Evolutionary conservation across 2,113 vertebrate species (phyloP).

Genomic region (Puma concolor): DNA sequence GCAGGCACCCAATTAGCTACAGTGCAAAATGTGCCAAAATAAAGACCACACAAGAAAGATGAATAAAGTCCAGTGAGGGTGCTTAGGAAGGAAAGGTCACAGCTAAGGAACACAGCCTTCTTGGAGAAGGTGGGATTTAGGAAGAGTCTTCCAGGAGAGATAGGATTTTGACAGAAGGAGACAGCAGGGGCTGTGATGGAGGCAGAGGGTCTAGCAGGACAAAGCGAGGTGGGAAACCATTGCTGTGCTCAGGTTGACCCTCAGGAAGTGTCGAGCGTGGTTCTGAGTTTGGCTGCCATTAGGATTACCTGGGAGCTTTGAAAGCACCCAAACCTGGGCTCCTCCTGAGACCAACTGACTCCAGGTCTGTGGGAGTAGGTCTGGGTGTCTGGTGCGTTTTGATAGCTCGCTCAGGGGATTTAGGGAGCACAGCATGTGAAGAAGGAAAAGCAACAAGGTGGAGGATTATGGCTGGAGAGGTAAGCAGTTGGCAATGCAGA

Average conservation of each 20-base stretch:
- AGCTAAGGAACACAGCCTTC: background rate
- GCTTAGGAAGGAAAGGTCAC: background rate
- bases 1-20: background rate
- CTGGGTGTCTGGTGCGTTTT: background rate
- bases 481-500: too few species aligned
- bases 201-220: background rate
- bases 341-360: background rate
- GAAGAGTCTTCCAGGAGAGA: background rate
- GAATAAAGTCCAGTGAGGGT: background rate
- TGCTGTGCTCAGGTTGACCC: background rate
- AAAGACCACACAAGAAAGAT: background rate
- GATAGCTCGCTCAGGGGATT: background rate
- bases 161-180: background rate
- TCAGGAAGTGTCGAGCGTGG: background rate
- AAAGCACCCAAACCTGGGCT: background rate
- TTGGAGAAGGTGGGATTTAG: background rate
- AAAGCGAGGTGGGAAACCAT: background rate
- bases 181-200: too few species aligned
- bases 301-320: background rate
- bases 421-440: background rate
- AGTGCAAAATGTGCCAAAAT: background rate
- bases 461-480: background rate
- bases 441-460: too few species aligned
- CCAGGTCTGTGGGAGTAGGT: background rate
- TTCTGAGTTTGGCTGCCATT: background rate